phyloP scores from a whole-genome alignment of 2,888 invertebrate species.

The Ornithoptera priamus region DNA sequence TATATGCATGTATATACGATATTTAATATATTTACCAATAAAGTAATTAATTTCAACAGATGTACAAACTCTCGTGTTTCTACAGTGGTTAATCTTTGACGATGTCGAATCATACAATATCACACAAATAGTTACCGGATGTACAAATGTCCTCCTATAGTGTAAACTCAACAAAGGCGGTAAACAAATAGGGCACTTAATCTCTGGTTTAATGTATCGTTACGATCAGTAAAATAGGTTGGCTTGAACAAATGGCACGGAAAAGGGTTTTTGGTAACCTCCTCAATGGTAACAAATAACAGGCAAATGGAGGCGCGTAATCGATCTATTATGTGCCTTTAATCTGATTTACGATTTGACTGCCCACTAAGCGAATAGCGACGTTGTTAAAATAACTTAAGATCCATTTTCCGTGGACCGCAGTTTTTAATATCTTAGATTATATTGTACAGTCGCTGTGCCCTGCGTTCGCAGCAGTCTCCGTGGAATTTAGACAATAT shows the following conservation, averaged over 20 bases:
- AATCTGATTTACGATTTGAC: conserved; percentile 27
- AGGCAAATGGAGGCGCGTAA: conserved; percentile 52
- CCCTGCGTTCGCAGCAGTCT: no score
- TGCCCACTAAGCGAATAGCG: conserved; percentile 3
- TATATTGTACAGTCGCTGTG: no score
- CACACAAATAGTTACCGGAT: neutral
- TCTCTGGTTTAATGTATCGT: conserved; percentile 72
- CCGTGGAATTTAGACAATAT: no score
- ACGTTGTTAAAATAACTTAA: no score
- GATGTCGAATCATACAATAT: neutral
- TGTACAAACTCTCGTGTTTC: no score
- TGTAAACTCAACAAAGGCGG: conserved; percentile 34
- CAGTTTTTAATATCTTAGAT: no score
- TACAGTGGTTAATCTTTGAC: no score
- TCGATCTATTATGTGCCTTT: conserved; percentile 41
- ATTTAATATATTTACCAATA: no score
- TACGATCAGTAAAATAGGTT: conserved; percentile 58
- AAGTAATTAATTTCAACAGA: no score
- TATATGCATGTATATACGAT: no score
- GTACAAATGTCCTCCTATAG: conserved; percentile 35
- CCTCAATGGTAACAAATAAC: conserved; percentile 64
- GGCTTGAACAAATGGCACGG: conserved; percentile 66
- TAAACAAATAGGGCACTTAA: conserved; percentile 69
- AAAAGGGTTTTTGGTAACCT: conserved; percentile 65
- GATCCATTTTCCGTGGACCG: no score